Conservation (phyloP, 2,113 vertebrate genomes). For the Hydrolagus affinis region DNA sequence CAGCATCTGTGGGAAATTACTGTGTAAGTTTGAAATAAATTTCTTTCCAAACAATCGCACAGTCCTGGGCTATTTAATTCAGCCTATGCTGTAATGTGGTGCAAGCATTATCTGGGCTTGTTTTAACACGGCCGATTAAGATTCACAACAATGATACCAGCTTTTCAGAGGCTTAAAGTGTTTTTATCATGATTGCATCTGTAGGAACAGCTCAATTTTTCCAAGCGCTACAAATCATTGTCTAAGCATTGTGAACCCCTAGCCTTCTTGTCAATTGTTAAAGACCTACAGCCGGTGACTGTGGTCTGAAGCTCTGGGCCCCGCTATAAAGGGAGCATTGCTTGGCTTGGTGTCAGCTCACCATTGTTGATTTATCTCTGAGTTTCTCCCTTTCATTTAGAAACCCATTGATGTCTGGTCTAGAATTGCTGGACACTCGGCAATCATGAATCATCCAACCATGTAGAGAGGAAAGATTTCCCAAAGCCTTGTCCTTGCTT, state of each 20-base stretch:
- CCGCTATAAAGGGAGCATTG: no score
- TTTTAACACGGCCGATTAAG: not conserved
- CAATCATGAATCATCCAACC: no score
- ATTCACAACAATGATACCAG: not conserved
- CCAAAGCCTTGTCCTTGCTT: no score
- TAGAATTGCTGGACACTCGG: no score
- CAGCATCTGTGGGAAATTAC: slow-evolving; percentile 12
- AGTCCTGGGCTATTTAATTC: not conserved
- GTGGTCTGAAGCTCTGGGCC: not conserved
- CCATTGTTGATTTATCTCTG: no score
- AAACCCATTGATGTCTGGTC: no score
- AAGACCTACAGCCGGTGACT: not conserved
- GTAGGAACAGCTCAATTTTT: not conserved
- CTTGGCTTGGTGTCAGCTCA: no score
- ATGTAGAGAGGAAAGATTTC: no score
- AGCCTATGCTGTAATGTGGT: not conserved
- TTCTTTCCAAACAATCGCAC: not conserved
- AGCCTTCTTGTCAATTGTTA: not conserved
- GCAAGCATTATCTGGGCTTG: not conserved
- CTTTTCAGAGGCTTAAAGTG: not conserved
- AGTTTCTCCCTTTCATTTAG: no score
- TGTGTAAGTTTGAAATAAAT: not conserved
- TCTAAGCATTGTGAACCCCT: not conserved
- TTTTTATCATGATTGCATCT: not conserved
- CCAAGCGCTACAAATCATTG: no score